Conservation (phyloP, 2,888 invertebrate species). For the Cerceris rybyensis region DNA sequence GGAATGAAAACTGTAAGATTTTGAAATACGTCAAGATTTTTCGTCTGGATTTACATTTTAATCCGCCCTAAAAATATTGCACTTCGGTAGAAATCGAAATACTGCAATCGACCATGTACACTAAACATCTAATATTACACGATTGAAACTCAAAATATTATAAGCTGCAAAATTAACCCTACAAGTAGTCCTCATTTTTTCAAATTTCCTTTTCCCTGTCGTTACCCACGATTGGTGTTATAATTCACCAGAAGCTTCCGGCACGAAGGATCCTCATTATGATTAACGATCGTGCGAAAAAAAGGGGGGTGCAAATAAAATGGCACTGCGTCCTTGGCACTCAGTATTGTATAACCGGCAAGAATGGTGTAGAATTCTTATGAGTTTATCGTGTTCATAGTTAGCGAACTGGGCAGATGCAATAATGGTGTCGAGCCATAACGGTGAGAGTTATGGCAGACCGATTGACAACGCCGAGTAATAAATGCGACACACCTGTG, state of each 20-base stretch:
- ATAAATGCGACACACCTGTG: conserved; percentile 56
- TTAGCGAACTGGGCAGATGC: conserved; percentile 39
- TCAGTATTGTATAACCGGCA: conserved; percentile 40
- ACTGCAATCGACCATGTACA: too few species aligned
- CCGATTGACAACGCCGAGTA: conserved; percentile 43
- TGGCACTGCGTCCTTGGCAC: conserved; percentile 31
- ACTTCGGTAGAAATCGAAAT: too few species aligned
- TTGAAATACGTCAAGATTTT: too few species aligned
- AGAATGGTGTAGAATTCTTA: conserved; percentile 54
- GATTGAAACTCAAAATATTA: too few species aligned
- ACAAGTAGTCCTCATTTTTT: too few species aligned
- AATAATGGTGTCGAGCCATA: conserved; percentile 44
- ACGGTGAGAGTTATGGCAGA: conserved; percentile 45
- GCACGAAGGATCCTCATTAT: conserved; percentile 29
- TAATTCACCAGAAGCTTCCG: conserved; percentile 8
- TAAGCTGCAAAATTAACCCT: too few species aligned
- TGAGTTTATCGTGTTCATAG: conserved; percentile 35
- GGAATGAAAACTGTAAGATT: background rate
- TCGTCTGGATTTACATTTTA: too few species aligned
- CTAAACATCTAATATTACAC: too few species aligned
- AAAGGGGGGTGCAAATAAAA: conserved; percentile 23
- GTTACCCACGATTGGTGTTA: conserved; percentile 10
- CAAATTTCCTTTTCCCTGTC: conserved; percentile 10
- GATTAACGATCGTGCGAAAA: conserved; percentile 39
- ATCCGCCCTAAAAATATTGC: too few species aligned